Evolutionary conservation across 1,140 invertebrate species (phyloP).

Genomic region (Bombus pascuorum): DNA sequence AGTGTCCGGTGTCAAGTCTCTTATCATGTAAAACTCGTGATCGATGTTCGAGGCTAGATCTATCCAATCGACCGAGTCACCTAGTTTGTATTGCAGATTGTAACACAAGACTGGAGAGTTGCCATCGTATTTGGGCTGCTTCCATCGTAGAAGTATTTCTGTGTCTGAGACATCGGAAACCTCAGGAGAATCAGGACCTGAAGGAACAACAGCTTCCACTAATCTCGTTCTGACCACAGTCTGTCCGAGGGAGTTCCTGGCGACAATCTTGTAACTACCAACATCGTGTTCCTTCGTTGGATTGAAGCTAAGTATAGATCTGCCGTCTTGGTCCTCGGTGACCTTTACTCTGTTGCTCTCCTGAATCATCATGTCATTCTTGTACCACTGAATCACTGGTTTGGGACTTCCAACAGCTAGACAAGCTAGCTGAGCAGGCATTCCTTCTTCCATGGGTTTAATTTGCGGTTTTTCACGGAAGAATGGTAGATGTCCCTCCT

Average conservation of each 20-base stretch:
- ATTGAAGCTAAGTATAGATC: conserved; percentile 90
- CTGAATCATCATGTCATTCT: conserved; percentile 93
- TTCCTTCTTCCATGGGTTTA: conserved; percentile 90
- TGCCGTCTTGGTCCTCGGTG: conserved; percentile 88
- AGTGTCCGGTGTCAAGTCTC: conserved; percentile 89
- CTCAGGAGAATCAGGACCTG: conserved; percentile 93
- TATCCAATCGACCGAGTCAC: conserved; percentile 92
- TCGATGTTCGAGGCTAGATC: conserved; percentile 93
- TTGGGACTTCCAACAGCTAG: conserved; percentile 94
- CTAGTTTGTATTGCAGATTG: conserved; percentile 90
- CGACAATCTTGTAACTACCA: conserved; percentile 97
- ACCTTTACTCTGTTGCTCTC: conserved; percentile 91
- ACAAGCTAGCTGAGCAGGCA: conserved; percentile 90
- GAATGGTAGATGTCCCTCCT: conserved; percentile 90
- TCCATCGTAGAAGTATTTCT: conserved; percentile 94
- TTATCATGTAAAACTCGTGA: conserved; percentile 95
- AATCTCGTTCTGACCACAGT: conserved; percentile 89
- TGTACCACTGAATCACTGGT: conserved; percentile 97
- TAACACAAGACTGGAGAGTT: conserved; percentile 93
- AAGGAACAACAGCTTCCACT: conserved; percentile 89
- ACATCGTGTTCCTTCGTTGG: conserved; percentile 91
- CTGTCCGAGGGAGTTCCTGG: conserved; percentile 92
- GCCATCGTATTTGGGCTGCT: conserved; percentile 92
- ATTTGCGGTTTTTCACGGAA: conserved; percentile 92
- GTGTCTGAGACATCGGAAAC: conserved; percentile 89